phyloP scores from a whole-genome alignment of 2,888 invertebrate species.

The Athrips mouffetella region DNA sequence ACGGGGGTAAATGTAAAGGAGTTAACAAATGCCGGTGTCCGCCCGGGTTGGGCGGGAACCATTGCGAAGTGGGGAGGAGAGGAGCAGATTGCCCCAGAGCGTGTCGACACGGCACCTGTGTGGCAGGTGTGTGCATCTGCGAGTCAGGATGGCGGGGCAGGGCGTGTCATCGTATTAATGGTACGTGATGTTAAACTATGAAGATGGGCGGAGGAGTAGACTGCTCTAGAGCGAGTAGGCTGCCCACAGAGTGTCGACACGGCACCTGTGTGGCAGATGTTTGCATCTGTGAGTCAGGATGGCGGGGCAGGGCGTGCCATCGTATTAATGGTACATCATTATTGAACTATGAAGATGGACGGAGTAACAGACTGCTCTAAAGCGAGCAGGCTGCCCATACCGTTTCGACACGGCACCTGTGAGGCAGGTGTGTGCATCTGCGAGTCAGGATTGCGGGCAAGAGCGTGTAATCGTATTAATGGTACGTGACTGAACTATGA shows the following conservation, averaged over 20 bases:
- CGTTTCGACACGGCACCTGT: constrained; percentile 89
- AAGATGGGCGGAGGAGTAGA: too few species aligned
- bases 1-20: constrained; percentile 93
- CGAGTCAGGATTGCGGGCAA: constrained; percentile 89
- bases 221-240: too few species aligned
- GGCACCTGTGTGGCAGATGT: background rate
- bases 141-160: constrained; percentile 90
- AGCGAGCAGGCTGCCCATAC: too few species aligned
- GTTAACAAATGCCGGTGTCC: constrained; percentile 94
- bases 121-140: constrained; percentile 85
- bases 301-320: background rate
- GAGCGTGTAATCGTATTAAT: constrained; percentile 87
- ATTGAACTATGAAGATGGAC: too few species aligned
- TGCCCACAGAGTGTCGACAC: background rate
- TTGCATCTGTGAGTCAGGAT: background rate
- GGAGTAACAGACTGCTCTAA: constrained; percentile 85
- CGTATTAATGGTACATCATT: too few species aligned
- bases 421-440: constrained; percentile 85
- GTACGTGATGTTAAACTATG: too few species aligned
- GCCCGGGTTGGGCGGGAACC: constrained; percentile 89
- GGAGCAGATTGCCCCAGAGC: constrained; percentile 85
- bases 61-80: constrained; percentile 92
- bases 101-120: constrained; percentile 88
- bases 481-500: too few species aligned
- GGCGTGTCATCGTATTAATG: constrained; percentile 86